Evolutionary conservation across 2,797 vertebrate genomes (phyloP), one percentile per base, ranked within the genome.

Genomic region (Rhadinocentrus ornatus): DNA sequence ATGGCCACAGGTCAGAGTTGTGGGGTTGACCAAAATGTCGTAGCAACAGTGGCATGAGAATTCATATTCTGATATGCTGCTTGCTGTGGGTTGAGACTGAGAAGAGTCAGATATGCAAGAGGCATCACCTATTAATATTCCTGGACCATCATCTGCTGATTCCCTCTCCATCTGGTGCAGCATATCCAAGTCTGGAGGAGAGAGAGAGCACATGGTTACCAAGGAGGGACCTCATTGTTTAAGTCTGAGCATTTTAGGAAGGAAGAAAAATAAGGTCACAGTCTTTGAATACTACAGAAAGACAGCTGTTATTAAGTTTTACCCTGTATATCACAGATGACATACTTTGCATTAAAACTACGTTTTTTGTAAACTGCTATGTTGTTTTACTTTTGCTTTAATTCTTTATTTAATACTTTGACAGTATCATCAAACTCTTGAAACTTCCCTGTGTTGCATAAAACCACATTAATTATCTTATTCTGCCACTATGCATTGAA

Each of bases 31-130:
- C 58, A 99, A 90, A 66, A 98, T 94, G 71, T 99, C 96, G 0
- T 98, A 99, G 82, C 98, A 99, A 88, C 98, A 99, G 83, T 97
- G 96, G 79, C 98, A 99, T 0, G 94, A 95, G 86, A 99, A 96
- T 69, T 98, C 97, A 1, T 89, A 92, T 13, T 96, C 94, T 0
- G 96, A 96, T 71, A 98, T 90, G 75, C 27, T 83, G 66, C 44
- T 86, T 26, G 73, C 4, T 1, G 67, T 31, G 1, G 82, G 39
- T 53, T 63, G 71, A 0, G 34, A 35, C 60, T 59, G 62, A 39
- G 57, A 39, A 41, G 65, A 39, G 6, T 79, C 76, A 1, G 68
- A 20, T 10, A 29, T 8, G 27, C 24, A 13, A 48, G 59, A 39
- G 50, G 35, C 13, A 52, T 77, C 74, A 0, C 80, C 79, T 58